Conservation (phyloP, 2,113 vertebrate species). For the Poecile atricapillus region DNA sequence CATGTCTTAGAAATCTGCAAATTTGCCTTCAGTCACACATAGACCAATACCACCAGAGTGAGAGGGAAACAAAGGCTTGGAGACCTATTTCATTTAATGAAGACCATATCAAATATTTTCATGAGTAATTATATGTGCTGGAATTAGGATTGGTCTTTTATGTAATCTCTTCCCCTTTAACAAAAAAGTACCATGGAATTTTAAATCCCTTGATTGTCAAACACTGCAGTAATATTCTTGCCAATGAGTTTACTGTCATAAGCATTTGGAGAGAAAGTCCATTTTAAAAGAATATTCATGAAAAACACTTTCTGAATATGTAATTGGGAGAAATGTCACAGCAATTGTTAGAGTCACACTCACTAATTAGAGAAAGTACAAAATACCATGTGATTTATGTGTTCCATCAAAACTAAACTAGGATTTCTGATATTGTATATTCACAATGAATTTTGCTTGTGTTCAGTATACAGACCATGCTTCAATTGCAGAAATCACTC, state of each 20-base stretch:
- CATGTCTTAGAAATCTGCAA: background rate
- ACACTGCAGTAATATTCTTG: background rate
- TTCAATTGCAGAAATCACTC: conserved; percentile 37
- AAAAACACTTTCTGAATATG: conserved; percentile 39
- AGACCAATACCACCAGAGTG: background rate
- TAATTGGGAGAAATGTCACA: conserved; percentile 45
- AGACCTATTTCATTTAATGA: background rate
- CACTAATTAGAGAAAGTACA: conserved; percentile 54
- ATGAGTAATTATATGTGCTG: background rate
- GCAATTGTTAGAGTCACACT: conserved; percentile 27
- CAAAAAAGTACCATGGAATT: background rate
- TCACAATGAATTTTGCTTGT: conserved; percentile 28
- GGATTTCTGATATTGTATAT: conserved; percentile 19
- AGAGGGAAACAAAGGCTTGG: background rate
- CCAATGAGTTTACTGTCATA: conserved; percentile 10
- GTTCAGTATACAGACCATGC: background rate
- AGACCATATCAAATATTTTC: background rate
- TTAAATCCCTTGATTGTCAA: background rate
- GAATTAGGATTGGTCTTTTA: background rate
- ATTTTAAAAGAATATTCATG: conserved; percentile 33
- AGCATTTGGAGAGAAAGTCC: conserved; percentile 16
- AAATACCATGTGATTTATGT: conserved; percentile 43
- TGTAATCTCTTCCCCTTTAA: background rate
- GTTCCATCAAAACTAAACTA: conserved; percentile 17
- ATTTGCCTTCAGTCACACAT: background rate